Conservation (phyloP, 2,888 invertebrate species). For the Ophraella communa region DNA sequence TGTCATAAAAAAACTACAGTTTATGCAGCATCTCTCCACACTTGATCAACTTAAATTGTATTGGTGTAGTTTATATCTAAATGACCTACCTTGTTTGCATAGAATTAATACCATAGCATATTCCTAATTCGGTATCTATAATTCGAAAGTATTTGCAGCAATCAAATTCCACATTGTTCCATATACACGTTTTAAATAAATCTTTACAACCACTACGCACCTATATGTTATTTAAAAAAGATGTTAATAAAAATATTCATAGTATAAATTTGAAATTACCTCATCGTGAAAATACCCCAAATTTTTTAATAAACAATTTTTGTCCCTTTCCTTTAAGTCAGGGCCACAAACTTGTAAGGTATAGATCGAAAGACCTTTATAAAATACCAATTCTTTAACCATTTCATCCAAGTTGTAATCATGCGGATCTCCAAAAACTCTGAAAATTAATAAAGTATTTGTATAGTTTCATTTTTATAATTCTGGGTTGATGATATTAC, state of each 20-base stretch:
- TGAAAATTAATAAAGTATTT: slow-evolving; percentile 42
- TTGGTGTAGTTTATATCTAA: too few relatives aligned
- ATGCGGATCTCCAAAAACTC: slow-evolving; percentile 71
- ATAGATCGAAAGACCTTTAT: slow-evolving; percentile 71
- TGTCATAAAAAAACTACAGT: too few relatives aligned
- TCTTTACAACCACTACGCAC: slow-evolving; percentile 65
- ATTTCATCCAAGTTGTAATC: slow-evolving; percentile 75
- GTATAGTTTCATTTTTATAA: too few relatives aligned
- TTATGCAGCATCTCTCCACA: too few relatives aligned
- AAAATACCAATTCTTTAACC: slow-evolving; percentile 72
- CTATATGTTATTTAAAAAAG: slow-evolving; percentile 26
- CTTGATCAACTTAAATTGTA: too few relatives aligned
- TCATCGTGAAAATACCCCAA: slow-evolving; percentile 67
- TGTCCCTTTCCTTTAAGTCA: slow-evolving; percentile 49
- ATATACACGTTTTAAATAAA: slow-evolving; percentile 66
- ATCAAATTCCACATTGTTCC: slow-evolving; percentile 68
- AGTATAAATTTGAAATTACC: slow-evolving; percentile 49
- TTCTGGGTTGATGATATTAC: too few relatives aligned
- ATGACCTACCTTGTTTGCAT: slow-evolving; percentile 67
- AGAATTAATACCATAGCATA: slow-evolving; percentile 72
- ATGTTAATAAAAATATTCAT: neutral
- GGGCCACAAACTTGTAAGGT: slow-evolving; percentile 68
- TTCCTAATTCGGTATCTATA: slow-evolving; percentile 72
- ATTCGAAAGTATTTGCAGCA: slow-evolving; percentile 71
- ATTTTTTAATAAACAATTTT: slow-evolving; percentile 66